phyloP scores from a whole-genome alignment of 2,888 invertebrate species.

The Doris montereyensis region DNA sequence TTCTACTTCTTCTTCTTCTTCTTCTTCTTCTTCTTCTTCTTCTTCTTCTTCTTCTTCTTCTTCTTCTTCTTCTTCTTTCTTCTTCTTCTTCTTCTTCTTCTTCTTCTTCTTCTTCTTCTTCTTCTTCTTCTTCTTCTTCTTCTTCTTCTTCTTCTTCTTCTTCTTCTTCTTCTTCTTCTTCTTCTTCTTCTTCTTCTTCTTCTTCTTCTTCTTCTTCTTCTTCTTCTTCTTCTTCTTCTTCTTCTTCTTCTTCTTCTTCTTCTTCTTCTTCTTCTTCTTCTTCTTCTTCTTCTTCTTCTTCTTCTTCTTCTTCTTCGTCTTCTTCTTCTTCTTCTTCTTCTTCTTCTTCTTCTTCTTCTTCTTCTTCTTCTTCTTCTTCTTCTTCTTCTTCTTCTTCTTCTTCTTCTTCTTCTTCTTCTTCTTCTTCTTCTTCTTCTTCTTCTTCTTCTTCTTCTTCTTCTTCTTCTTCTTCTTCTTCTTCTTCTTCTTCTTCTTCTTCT shows the following conservation, averaged over 20 bases:
- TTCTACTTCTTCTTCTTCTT: neutral
- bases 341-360: neutral
- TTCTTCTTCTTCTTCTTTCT: slow-evolving; percentile 5
- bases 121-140: neutral
- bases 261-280: neutral
- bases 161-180: neutral
- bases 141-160: neutral
- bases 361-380: neutral
- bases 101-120: neutral
- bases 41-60: neutral
- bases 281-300: neutral
- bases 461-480: no score
- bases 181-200: neutral
- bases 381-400: neutral
- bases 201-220: neutral
- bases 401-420: neutral
- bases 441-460: neutral
- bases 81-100: neutral
- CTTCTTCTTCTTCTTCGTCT: neutral
- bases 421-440: neutral
- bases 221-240: neutral
- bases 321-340: neutral
- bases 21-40: neutral
- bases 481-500: no score
- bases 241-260: neutral